Evolutionary conservation across 2,797 vertebrate genomes (phyloP).

Genomic region (Emys orbicularis): DNA sequence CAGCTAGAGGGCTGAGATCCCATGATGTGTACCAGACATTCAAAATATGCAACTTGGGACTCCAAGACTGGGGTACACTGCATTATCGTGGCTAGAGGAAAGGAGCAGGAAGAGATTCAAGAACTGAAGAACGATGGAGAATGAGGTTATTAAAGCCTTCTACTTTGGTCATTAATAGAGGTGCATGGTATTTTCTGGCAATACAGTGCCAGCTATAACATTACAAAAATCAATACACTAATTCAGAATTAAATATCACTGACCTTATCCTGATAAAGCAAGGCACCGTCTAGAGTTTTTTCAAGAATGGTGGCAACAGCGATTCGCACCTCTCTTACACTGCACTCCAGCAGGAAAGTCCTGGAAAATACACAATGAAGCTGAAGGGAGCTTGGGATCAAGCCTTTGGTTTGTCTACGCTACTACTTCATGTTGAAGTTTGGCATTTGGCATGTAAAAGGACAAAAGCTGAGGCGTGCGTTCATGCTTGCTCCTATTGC

Average conservation of each 20-base stretch:
- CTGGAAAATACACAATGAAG: constrained; percentile 78
- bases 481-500: not conserved
- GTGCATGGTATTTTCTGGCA: not conserved
- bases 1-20: not conserved
- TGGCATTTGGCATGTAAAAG: not conserved
- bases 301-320: constrained; percentile 97
- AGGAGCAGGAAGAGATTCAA: not conserved
- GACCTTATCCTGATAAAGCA: constrained; percentile 93
- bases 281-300: constrained; percentile 96
- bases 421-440: not conserved
- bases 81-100: not conserved
- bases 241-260: constrained; percentile 19
- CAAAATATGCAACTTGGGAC: not conserved
- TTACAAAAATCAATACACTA: not conserved
- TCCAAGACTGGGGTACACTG: not conserved
- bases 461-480: not conserved
- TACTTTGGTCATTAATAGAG: not conserved
- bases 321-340: constrained; percentile 93
- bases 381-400: constrained; percentile 20
- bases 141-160: not conserved
- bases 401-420: not conserved
- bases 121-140: not conserved
- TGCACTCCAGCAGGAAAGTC: constrained; percentile 95
- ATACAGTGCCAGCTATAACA: not conserved
- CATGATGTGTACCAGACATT: not conserved